Base-by-base conservation (phyloP, 2,113 vertebrate genomes). In the Calypte anna region DNA sequence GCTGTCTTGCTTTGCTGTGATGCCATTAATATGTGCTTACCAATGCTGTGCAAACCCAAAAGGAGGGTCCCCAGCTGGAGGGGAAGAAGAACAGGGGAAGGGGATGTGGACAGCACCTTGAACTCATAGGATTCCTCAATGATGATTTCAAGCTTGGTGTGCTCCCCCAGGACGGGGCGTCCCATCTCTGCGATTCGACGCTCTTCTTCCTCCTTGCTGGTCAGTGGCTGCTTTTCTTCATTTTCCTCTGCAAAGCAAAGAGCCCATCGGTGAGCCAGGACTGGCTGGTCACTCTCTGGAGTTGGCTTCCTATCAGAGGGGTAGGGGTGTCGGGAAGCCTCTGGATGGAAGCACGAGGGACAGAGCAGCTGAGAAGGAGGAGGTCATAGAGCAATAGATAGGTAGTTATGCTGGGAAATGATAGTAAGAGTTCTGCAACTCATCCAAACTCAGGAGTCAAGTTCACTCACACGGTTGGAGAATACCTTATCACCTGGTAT, bases 111-210 rank as follows among this genome's bases (percentile, higher is more conserved):
- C 25, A 51, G 54, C 96, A 99, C 99, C 99, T 99, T 99, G 96
- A 99, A 99, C 95, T 99, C 99, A 0, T 99, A 99, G 9, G 99
- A 99, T 94, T 99, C 99, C 96, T 99, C 99, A 22, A 99, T 99
- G 96, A 99, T 97, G 59, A 99, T 97, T 97, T 99, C 99, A 11
- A 99, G 97, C 88, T 97, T 98, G 68, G 96, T 94, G 72, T 99
- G 98, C 80, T 99, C 99, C 8, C 99, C 99, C 31, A 99, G 97
- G 19, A 97, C 93, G 0, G 99, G 99, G 20, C 98, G 97, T 11
- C 99, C 99, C 98, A 99, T 93, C 96, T 99, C 99, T 0, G 99
- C 99, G 0, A 99, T 98, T 50, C 99, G 97, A 15, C 98, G 95
- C 91, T 99, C 99, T 54, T 99, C 99, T 86, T 99, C 98, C 78